These are phyloP conservation scores for Penaeus monodon DNA, from an alignment of 2,888 invertebrate species.

Conservation along the genomic window DNA sequence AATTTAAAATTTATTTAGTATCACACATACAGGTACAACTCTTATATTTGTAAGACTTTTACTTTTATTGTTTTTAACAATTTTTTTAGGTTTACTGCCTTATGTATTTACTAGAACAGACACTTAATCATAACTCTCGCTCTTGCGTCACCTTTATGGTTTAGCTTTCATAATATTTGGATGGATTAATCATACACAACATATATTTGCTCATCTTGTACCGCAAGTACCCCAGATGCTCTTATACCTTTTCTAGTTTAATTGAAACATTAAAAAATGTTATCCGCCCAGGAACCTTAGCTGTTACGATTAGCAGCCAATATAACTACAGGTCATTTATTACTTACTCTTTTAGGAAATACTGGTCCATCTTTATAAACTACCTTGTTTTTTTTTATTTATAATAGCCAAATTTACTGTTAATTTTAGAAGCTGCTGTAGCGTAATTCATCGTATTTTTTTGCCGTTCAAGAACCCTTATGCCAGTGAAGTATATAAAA, in stretches of 20 bases:
- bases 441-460: slow-evolving; percentile 73
- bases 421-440: slow-evolving; percentile 79
- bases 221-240: slow-evolving; percentile 77
- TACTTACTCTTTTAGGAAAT: no score
- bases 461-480: slow-evolving; percentile 31
- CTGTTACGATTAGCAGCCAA: no score
- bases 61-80: no score
- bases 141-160: slow-evolving; percentile 77
- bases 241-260: slow-evolving; percentile 80
- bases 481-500: slow-evolving; percentile 60
- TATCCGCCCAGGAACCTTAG: no score
- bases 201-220: slow-evolving; percentile 79
- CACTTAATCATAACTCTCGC: slow-evolving; percentile 76
- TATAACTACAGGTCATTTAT: no score
- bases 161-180: slow-evolving; percentile 78
- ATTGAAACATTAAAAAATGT: slow-evolving; percentile 85
- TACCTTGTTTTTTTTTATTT: slow-evolving; percentile 72
- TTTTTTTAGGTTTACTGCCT: slow-evolving; percentile 79
- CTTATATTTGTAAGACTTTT: slow-evolving; percentile 75
- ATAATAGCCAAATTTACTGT: slow-evolving; percentile 73
- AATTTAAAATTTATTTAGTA: not conserved
- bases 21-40: not conserved
- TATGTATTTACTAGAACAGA: slow-evolving; percentile 81
- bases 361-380: no score
- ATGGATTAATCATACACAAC: slow-evolving; percentile 76